A percentile compares a stretch with the other conserved stretches of the same genome.
Evolutionary conservation across 2,888 invertebrate species (phyloP).

Genomic region (Ischnura elegans): DNA sequence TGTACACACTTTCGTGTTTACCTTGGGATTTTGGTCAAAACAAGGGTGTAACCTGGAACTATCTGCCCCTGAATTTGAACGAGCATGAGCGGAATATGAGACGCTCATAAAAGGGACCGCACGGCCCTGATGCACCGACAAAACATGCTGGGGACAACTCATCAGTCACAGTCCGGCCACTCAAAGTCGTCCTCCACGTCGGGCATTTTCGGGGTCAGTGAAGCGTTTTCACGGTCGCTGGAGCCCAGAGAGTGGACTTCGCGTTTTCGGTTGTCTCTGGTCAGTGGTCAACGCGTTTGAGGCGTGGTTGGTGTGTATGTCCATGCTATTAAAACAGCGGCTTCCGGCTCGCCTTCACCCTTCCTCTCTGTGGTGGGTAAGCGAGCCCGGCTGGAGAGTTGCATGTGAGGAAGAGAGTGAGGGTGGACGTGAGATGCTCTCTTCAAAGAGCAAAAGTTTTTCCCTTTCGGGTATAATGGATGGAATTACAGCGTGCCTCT

Average conservation of each 20-base stretch:
- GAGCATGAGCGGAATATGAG: not conserved
- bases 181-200: not conserved
- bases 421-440: not conserved
- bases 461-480: conserved; percentile 37
- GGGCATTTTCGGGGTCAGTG: not conserved
- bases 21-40: not conserved
- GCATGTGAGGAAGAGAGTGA: not conserved
- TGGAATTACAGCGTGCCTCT: conserved; percentile 27
- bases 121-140: not conserved
- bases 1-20: not conserved
- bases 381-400: no score
- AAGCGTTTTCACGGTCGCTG: conserved; percentile 41
- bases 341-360: not conserved
- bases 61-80: not conserved
- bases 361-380: not conserved
- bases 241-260: not conserved
- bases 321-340: not conserved
- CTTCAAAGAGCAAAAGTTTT: conserved; percentile 29
- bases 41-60: not conserved
- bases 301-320: not conserved
- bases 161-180: not conserved
- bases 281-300: not conserved
- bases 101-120: not conserved
- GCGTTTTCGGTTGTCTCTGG: conserved; percentile 10
- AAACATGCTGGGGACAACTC: not conserved